Conservation (phyloP, 1,140 invertebrate species). For the Drosophila athabasca region DNA sequence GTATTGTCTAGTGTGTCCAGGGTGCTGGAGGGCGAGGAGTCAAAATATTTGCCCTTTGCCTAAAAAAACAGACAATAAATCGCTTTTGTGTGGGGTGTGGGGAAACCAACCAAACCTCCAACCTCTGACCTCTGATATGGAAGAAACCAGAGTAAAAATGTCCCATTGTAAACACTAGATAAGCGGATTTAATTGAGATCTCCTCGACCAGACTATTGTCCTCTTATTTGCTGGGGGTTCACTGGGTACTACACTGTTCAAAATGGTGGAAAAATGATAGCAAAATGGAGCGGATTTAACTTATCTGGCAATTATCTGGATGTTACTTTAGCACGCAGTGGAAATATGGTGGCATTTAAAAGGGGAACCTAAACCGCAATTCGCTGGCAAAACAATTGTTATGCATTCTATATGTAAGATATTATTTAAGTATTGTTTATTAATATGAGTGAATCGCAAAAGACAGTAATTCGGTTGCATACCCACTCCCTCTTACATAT, state of each 20-base stretch:
- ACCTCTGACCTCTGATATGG: no score
- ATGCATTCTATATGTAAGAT: no score
- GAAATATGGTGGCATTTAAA: no score
- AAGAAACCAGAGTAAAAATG: slow-evolving; percentile 38
- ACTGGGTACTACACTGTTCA: slow-evolving; percentile 4
- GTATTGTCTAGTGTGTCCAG: neutral
- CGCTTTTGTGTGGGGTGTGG: slow-evolving; percentile 24
- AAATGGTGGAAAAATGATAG: slow-evolving; percentile 41
- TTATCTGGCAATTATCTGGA: neutral
- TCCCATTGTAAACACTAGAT: slow-evolving; percentile 51
- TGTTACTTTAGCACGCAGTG: no score
- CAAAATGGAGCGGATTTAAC: neutral
- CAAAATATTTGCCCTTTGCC: slow-evolving; percentile 49
- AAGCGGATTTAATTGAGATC: slow-evolving; percentile 55
- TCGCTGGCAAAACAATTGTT: no score
- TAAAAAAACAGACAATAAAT: slow-evolving; percentile 56
- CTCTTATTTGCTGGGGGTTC: slow-evolving; percentile 13
- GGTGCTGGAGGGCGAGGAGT: slow-evolving; percentile 23
- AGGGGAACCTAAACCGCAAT: no score
- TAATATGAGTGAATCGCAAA: no score
- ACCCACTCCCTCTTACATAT: no score
- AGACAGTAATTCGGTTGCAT: no score
- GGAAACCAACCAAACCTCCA: neutral
- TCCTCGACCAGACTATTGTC: slow-evolving; percentile 24
- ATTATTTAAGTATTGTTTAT: no score